phyloP scores from a whole-genome alignment of 2,888 invertebrate species.

The Pseudoips prasinana region DNA sequence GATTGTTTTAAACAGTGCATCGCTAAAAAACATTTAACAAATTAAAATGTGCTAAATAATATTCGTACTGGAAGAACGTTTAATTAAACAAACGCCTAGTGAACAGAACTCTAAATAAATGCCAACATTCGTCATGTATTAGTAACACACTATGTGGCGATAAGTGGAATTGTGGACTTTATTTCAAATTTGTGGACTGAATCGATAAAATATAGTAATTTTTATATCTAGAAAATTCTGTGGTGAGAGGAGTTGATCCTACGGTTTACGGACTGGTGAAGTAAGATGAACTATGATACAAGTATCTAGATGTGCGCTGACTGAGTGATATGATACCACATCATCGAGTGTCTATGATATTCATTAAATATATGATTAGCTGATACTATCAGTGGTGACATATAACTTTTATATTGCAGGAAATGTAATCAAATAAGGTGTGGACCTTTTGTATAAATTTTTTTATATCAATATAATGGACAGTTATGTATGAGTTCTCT shows the following conservation, averaged over 20 bases:
- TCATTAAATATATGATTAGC: constrained; percentile 42
- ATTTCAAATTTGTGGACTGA: constrained; percentile 81
- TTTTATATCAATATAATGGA: constrained; percentile 65
- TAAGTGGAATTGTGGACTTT: constrained; percentile 77
- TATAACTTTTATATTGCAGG: constrained; percentile 73
- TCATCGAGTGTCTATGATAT: constrained; percentile 52
- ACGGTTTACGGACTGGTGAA: constrained; percentile 66
- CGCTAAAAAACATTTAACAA: constrained; percentile 77
- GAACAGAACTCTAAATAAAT: constrained; percentile 73
- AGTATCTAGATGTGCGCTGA: constrained; percentile 59
- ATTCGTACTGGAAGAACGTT: constrained; percentile 78
- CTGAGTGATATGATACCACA: constrained; percentile 56
- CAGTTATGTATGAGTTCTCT: constrained; percentile 69
- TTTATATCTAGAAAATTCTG: constrained; percentile 79
- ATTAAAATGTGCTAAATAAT: constrained; percentile 78
- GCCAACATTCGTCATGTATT: constrained; percentile 52
- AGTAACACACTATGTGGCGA: constrained; percentile 51
- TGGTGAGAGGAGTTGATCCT: constrained; percentile 80
- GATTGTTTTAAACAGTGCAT: constrained; percentile 80
- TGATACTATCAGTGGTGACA: constrained; percentile 60
- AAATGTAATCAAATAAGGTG: constrained; percentile 72
- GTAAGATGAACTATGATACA: constrained; percentile 47
- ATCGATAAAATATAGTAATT: constrained; percentile 75
- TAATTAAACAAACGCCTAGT: constrained; percentile 75
- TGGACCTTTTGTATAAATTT: constrained; percentile 78